Evolutionary conservation across 2,113 vertebrate genomes (phyloP), one percentile per base, ranked within the genome.

Genomic region (Myanophis thanlyinensis): DNA sequence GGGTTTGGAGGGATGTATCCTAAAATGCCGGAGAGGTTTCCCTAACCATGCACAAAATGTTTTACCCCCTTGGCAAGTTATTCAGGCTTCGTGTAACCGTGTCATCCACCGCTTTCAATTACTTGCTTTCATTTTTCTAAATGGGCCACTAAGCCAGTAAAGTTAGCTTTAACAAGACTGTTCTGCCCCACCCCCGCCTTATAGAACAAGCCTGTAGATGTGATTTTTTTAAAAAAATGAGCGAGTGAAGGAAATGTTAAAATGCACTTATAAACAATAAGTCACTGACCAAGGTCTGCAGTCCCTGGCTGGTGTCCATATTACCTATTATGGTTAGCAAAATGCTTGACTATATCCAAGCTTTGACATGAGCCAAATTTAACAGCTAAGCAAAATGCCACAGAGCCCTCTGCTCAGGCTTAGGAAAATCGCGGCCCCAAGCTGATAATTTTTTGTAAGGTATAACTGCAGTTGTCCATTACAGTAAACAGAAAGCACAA

Each of bases 261-360:
- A 94, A 94, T 48, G 93, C 3, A 40, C 95, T 95, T 93, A 97
- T 93, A 96, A 94, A 95, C 97, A 97, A 90, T 94, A 96, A 95
- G 95, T 93, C 94, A 96, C 97, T 97, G 91, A 95, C 96, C 95
- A 96, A 94, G 95, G 93, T 46, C 5, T 40, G 92, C 86, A 94
- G 49, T 94, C 56, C 92, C 95, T 97, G 97, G 97, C 97, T 93
- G 95, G 91, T 92, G 95, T 98, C 98, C 97, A 97, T 94, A 92
- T 98, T 97, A 96, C 99, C 98, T 98, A 99, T 99, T 98, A 99
- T 98, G 98, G 99, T 97, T 96, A 98, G 97, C 97, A 98, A 98
- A 97, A 97, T 51, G 93, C 96, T 96, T 96, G 94, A 94, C 90
- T 95, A 96, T 47, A 93, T 92, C 90, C 93, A 93, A 93, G 96